Conservation (phyloP, 64 coral and sea anemone genomes). For the Montipora cactus region DNA sequence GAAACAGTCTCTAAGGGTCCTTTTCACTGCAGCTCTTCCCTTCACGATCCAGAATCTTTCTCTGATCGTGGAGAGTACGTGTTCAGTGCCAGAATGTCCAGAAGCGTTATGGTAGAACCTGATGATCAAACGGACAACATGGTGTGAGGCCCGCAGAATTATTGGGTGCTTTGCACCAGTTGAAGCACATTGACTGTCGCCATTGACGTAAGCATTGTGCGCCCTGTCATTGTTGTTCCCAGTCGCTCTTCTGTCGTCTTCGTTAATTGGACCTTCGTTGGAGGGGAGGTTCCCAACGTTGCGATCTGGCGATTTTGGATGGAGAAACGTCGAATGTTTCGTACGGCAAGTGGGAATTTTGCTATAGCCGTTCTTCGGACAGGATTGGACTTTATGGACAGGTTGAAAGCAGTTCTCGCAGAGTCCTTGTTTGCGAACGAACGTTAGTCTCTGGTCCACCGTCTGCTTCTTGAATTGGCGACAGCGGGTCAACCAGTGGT, state of each 20-base stretch:
- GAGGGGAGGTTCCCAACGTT: not conserved
- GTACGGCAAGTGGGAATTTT: slow-evolving; percentile 27
- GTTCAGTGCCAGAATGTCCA: slow-evolving; percentile 48
- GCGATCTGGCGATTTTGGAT: not conserved
- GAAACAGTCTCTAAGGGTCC: slow-evolving; percentile 29
- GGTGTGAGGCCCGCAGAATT: slow-evolving; percentile 32
- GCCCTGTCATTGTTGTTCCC: not conserved
- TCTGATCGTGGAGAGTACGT: slow-evolving; percentile 57
- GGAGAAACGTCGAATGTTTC: slow-evolving; percentile 69
- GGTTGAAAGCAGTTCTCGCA: slow-evolving; percentile 58
- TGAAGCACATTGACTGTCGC: not conserved
- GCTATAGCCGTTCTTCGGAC: slow-evolving; percentile 63
- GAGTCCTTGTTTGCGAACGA: slow-evolving; percentile 45
- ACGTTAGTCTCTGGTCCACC: slow-evolving; percentile 13
- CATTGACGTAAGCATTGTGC: slow-evolving; percentile 10
- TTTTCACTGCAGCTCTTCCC: slow-evolving; percentile 44
- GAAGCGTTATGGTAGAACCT: slow-evolving; percentile 30
- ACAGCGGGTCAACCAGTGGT: slow-evolving; percentile 65
- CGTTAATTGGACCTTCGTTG: not conserved
- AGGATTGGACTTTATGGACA: slow-evolving; percentile 38
- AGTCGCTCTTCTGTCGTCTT: not conserved
- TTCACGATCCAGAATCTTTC: slow-evolving; percentile 53
- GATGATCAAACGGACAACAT: slow-evolving; percentile 35
- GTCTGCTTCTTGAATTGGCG: slow-evolving; percentile 42
- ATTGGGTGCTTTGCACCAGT: slow-evolving; percentile 32